These are phyloP conservation scores for Epistrophe grossulariae DNA, from an alignment of 2,888 invertebrate genomes.

Conservation along the genomic window DNA sequence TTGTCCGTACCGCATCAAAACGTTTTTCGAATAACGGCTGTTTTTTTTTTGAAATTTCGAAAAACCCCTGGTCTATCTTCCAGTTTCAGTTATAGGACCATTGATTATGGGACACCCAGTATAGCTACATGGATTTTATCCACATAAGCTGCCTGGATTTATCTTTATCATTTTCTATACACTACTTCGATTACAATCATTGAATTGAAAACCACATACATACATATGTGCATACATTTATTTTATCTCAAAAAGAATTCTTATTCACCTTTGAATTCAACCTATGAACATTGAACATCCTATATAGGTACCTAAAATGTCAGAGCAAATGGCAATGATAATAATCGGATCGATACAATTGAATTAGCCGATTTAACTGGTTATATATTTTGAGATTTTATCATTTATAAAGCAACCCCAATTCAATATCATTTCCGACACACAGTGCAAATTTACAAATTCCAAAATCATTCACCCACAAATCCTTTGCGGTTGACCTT, in stretches of 20 bases:
- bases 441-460: constrained; percentile 28
- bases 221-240: too few species aligned
- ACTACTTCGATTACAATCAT: background rate
- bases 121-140: too few species aligned
- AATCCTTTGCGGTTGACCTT: constrained; percentile 59
- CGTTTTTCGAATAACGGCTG: too few species aligned
- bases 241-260: background rate
- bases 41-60: too few species aligned
- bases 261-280: background rate
- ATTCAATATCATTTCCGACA: background rate
- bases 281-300: too few species aligned
- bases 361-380: constrained; percentile 36
- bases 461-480: constrained; percentile 35
- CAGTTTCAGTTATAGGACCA: too few species aligned
- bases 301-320: too few species aligned
- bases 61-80: too few species aligned
- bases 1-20: too few species aligned
- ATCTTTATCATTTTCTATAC: background rate
- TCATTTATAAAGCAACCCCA: constrained; percentile 10
- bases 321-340: background rate
- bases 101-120: too few species aligned
- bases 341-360: constrained; percentile 46
- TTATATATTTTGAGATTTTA: constrained; percentile 43
- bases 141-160: background rate
- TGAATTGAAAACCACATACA: background rate